phyloP scores from a whole-genome alignment of 2,888 invertebrate genomes.

The Chrysolina americana region DNA sequence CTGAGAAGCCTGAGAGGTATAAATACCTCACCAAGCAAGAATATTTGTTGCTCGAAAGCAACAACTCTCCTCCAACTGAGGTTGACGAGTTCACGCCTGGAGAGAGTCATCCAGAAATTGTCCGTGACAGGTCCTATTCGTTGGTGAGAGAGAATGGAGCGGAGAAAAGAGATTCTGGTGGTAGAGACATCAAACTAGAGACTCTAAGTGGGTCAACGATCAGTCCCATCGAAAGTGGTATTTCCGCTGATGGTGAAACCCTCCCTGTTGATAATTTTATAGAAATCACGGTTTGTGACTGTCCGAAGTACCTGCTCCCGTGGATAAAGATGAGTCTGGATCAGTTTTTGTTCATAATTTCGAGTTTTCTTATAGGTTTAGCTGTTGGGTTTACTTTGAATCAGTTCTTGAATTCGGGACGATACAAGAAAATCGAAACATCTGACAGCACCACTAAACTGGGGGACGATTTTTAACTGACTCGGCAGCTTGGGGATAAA shows the following conservation, averaged over 20 bases:
- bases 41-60: not conserved
- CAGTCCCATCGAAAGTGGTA: not conserved
- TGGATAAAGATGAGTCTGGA: constrained; percentile 22
- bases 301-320: constrained; percentile 9
- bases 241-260: constrained; percentile 16
- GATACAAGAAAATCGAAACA: constrained; percentile 44
- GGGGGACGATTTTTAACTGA: constrained; percentile 5
- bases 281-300: constrained; percentile 27
- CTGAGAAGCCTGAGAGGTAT: not conserved
- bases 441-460: constrained; percentile 26
- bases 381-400: constrained; percentile 43
- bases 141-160: constrained; percentile 34
- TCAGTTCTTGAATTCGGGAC: constrained; percentile 37
- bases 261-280: constrained; percentile 26
- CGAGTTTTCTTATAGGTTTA: constrained; percentile 45
- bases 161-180: not conserved
- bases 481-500: not conserved
- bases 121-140: constrained; percentile 34
- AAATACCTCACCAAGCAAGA: constrained; percentile 5
- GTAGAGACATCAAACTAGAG: not conserved
- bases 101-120: constrained; percentile 6
- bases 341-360: constrained; percentile 34
- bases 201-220: not conserved
- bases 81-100: not conserved
- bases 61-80: not conserved